These are phyloP conservation scores for Drosophila glabriapex DNA, from an alignment of 2,888 invertebrate genomes.

Conservation along the genomic window DNA sequence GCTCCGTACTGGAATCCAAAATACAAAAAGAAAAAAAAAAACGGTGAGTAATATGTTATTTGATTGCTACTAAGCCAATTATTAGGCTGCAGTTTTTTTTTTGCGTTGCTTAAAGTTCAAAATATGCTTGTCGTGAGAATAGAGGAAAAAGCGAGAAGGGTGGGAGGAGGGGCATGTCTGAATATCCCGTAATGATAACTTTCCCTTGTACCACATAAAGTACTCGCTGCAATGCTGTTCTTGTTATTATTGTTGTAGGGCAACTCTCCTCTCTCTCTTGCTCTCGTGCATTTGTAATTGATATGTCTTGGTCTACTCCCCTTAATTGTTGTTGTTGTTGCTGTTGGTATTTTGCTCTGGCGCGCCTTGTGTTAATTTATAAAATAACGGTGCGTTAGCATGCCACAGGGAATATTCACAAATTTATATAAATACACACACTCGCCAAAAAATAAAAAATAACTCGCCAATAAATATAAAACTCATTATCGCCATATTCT, in stretches of 20 bases:
- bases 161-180: background rate
- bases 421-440: slow-evolving; percentile 2
- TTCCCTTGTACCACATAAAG: slow-evolving; percentile 49
- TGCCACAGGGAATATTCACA: slow-evolving; percentile 34
- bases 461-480: slow-evolving; percentile 12
- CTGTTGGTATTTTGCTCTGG: slow-evolving; percentile 13
- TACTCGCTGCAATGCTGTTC: slow-evolving; percentile 20
- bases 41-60: slow-evolving; percentile 71
- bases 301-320: slow-evolving; percentile 43
- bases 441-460: background rate
- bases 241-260: slow-evolving; percentile 29
- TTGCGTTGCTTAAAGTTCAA: slow-evolving; percentile 27
- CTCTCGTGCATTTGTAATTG: slow-evolving; percentile 26
- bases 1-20: slow-evolving; percentile 42
- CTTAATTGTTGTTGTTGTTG: slow-evolving; percentile 26
- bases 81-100: slow-evolving; percentile 30
- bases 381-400: slow-evolving; percentile 39
- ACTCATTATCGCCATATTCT: slow-evolving; percentile 15
- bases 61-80: slow-evolving; percentile 61
- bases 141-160: background rate
- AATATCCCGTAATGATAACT: slow-evolving; percentile 41
- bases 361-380: slow-evolving; percentile 47
- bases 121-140: slow-evolving; percentile 3
- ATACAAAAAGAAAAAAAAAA: slow-evolving; percentile 41
- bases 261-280: slow-evolving; percentile 12